Base-by-base conservation (phyloP, 2,888 invertebrate species). In the Philhelius pedissequus region DNA sequence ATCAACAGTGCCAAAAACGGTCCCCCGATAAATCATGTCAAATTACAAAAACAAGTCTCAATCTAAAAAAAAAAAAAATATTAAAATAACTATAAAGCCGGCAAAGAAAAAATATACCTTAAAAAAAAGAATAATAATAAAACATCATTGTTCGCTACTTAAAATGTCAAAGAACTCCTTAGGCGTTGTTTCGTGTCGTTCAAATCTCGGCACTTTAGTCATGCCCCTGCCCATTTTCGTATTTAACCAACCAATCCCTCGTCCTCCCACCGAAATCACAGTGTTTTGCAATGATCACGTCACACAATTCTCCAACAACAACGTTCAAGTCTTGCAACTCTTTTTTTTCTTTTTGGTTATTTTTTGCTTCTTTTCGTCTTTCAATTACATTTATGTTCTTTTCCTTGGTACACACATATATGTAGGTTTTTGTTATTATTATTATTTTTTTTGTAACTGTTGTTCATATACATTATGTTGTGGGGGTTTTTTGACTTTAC, bases 141-240 rank as follows among this genome's bases (percentile, higher is more conserved):
- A 62, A 64, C 20, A 71, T 70, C 48, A 62, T 52, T 50, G 81
- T 76, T 74, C 38, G 48, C 76, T 81, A 70, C 76, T 80, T 80
- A 64, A 81, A 81, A 81, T 81, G 76, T 81, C 81, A 81, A 81
- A 76, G 81, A 81, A 81, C 81, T 81, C 81, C 70, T 69, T 52
- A 71, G 76, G 81, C 64, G 56, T 76, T 81, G 68, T 54, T 75
- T 58, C 58, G 60, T 58, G 60, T 50, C 64, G 62, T 56, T 70
- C 70, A 64, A n/a, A 70, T 70, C 54, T 70, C 62, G 8, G 62
- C 70, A 38, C 70, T 69, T 76, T 22, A 60, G 50, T 43, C 58
- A 27, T 32, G n/a, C 15, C 73, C 43, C 15, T 32, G 8, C 30
- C 48, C 13, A 22, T 22, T 22, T 48, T 48, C 22, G 13, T 48